Percentiles rank a stretch among this genome's conserved stretches.
Conservation (phyloP, 2,797 vertebrate genomes). For the Smutsia temminckii region DNA sequence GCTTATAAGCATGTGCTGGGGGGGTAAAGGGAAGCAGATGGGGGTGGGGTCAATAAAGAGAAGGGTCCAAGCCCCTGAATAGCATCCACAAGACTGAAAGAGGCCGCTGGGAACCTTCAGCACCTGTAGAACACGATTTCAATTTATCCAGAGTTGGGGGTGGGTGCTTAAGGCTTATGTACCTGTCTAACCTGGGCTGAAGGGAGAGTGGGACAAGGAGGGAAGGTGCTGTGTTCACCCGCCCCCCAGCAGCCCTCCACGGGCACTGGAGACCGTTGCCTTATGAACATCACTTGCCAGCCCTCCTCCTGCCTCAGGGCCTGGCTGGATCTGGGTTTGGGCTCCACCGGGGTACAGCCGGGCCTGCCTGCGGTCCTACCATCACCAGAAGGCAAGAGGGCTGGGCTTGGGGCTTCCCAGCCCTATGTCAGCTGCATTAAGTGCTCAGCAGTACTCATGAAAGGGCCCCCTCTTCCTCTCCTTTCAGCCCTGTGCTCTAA, state of each 20-base stretch:
- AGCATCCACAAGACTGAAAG: background rate
- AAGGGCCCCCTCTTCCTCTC: slow-evolving; percentile 69
- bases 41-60: background rate
- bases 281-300: background rate
- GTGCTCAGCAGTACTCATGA: slow-evolving; percentile 65
- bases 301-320: background rate
- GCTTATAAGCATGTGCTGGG: background rate
- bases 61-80: background rate
- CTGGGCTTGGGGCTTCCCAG: slow-evolving; percentile 3
- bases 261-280: background rate
- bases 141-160: background rate
- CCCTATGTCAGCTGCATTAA: slow-evolving; percentile 53
- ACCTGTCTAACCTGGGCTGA: background rate
- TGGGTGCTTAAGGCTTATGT: background rate
- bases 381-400: slow-evolving; percentile 54
- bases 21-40: background rate
- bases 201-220: too few species aligned
- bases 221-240: background rate
- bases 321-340: background rate
- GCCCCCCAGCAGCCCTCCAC: background rate
- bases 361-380: background rate
- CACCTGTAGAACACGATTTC: background rate
- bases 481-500: slow-evolving; percentile 69
- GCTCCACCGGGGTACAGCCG: background rate
- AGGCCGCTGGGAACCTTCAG: background rate